Evolutionary conservation across 2,113 vertebrate species (phyloP).

Genomic region (Orientallactaga bullata): DNA sequence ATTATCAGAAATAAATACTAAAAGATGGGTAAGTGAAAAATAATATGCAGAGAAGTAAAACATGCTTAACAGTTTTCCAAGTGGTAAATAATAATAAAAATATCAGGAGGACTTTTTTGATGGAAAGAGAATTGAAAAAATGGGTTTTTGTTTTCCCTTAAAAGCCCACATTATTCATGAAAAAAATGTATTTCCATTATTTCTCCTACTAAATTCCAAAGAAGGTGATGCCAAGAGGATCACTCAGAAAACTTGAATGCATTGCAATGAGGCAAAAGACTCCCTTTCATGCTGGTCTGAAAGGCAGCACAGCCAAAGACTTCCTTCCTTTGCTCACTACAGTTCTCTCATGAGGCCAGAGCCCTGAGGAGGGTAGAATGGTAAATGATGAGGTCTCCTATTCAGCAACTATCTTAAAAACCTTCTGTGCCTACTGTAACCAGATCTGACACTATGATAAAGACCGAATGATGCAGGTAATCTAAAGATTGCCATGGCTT

Average conservation of each 20-base stretch:
- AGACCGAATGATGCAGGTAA: not conserved
- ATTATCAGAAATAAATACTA: not conserved
- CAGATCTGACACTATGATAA: not conserved
- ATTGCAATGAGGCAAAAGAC: not conserved
- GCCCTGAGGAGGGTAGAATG: not conserved
- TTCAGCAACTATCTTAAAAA: not conserved
- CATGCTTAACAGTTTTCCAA: not conserved
- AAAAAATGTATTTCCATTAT: not conserved
- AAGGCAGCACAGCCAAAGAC: not conserved
- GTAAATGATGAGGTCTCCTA: not conserved
- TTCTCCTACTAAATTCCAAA: not conserved
- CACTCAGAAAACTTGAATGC: not conserved
- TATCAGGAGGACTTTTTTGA: not conserved
- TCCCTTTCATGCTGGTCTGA: not conserved
- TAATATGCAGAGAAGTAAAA: not conserved
- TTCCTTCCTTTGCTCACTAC: not conserved
- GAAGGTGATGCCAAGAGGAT: not conserved
- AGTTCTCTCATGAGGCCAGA: not conserved
- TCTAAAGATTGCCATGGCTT: not conserved
- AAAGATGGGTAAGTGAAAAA: constrained; percentile 4
- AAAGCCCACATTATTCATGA: not conserved
- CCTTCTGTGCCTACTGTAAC: not conserved
- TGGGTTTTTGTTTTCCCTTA: not conserved
- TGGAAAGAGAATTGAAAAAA: not conserved
- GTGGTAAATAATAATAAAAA: not conserved